phyloP scores from a whole-genome alignment of 2,888 invertebrate genomes.

The Cosmorhoe ocellata region DNA sequence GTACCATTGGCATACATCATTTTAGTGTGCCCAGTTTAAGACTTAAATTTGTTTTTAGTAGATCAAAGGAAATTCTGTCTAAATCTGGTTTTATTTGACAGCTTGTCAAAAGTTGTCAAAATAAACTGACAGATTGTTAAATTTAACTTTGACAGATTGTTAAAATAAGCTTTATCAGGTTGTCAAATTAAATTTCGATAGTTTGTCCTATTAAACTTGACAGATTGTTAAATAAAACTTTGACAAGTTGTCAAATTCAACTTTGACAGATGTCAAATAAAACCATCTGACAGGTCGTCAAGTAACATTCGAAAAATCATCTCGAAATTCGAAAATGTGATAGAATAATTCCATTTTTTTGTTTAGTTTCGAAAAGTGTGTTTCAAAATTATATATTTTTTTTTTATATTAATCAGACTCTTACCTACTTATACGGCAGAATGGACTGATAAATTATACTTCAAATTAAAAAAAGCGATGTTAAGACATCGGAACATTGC shows the following conservation, averaged over 20 bases:
- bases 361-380: constrained; percentile 59
- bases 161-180: too few species aligned
- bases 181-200: neutral
- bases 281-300: too few species aligned
- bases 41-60: too few species aligned
- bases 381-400: constrained; percentile 33
- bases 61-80: too few species aligned
- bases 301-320: constrained; percentile 25
- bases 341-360: constrained; percentile 76
- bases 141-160: too few species aligned
- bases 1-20: too few species aligned
- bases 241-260: constrained; percentile 18
- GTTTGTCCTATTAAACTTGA: too few species aligned
- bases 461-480: constrained; percentile 44
- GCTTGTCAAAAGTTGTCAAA: too few species aligned
- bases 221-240: neutral
- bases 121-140: too few species aligned
- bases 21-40: too few species aligned
- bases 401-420: too few species aligned
- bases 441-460: constrained; percentile 48
- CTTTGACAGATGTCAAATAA: constrained; percentile 18
- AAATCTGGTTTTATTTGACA: too few species aligned
- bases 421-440: constrained; percentile 17
- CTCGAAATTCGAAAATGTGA: constrained; percentile 59
- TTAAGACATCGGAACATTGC: constrained; percentile 63